Conservation (phyloP, 2,797 vertebrate species). For the Prunella strophiata region DNA sequence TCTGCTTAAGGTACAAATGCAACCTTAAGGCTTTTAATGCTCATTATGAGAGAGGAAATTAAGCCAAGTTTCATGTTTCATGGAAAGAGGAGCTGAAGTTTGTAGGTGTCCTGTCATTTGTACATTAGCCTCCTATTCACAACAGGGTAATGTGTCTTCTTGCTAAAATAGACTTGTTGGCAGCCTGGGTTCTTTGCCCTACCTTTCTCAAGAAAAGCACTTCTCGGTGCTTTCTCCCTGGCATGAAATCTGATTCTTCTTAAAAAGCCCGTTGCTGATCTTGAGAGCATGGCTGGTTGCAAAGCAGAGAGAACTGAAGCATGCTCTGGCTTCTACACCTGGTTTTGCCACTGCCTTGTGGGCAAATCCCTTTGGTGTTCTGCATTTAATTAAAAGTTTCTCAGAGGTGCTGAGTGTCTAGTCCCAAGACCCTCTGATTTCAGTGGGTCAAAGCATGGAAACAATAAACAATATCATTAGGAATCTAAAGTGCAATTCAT, state of each 20-base stretch:
- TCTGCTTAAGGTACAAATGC: not conserved
- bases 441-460: not conserved
- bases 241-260: not conserved
- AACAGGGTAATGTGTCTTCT: not conserved
- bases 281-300: not conserved
- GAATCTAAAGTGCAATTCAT: constrained; percentile 21
- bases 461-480: not conserved
- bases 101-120: not conserved
- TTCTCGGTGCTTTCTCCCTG: not conserved
- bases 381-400: not conserved
- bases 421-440: not conserved
- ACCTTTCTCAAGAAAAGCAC: not conserved
- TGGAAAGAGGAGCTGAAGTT: constrained; percentile 9
- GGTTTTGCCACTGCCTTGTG: not conserved
- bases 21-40: constrained; percentile 33
- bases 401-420: not conserved
- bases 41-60: constrained; percentile 18
- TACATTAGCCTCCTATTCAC: not conserved
- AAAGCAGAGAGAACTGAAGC: not conserved
- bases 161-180: constrained; percentile 4
- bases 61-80: constrained; percentile 11
- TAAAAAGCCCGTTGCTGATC: not conserved
- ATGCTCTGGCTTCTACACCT: not conserved
- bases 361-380: not conserved
- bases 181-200: not conserved